A percentile compares a stretch with the other conserved stretches of the same genome.
These are phyloP conservation scores for Ectobius pallidus DNA, from an alignment of 2,888 invertebrate genomes.

Conservation along the genomic window DNA sequence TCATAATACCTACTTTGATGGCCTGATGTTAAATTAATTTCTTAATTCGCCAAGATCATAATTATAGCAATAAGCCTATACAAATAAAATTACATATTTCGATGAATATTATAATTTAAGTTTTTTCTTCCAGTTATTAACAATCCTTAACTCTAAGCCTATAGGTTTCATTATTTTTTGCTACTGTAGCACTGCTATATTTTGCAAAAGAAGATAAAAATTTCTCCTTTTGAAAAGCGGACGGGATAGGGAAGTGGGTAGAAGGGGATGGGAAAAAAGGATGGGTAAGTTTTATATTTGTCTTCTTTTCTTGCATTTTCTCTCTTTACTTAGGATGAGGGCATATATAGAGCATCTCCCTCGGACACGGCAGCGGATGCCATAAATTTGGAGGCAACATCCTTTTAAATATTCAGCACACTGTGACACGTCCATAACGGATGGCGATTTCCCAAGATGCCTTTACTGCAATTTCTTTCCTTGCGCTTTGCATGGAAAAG, in stretches of 20 bases:
- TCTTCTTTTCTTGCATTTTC: not conserved
- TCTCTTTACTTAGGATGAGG: constrained; percentile 16
- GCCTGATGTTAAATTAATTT: too few species aligned
- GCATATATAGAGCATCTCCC: constrained; percentile 29
- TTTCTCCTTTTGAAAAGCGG: not conserved
- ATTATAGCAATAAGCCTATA: too few species aligned
- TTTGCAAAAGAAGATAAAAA: not conserved
- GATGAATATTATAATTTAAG: too few species aligned
- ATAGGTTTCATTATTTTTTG: not conserved
- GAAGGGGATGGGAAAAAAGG: not conserved
- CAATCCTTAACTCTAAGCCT: too few species aligned
- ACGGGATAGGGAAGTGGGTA: not conserved
- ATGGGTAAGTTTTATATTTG: not conserved
- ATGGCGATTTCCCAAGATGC: constrained; percentile 43
- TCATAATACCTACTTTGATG: too few species aligned
- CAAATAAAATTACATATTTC: too few species aligned
- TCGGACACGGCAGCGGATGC: constrained; percentile 31
- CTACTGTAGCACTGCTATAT: not conserved
- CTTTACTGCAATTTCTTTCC: constrained; percentile 38
- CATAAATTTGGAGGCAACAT: constrained; percentile 27
- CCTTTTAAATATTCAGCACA: constrained; percentile 42
- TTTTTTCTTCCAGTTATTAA: too few species aligned
- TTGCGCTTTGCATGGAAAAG: constrained; percentile 49
- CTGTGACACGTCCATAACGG: constrained; percentile 39
- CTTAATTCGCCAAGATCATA: too few species aligned